Conservation (phyloP, 1,140 invertebrate species). For the Ladona fulva region DNA sequence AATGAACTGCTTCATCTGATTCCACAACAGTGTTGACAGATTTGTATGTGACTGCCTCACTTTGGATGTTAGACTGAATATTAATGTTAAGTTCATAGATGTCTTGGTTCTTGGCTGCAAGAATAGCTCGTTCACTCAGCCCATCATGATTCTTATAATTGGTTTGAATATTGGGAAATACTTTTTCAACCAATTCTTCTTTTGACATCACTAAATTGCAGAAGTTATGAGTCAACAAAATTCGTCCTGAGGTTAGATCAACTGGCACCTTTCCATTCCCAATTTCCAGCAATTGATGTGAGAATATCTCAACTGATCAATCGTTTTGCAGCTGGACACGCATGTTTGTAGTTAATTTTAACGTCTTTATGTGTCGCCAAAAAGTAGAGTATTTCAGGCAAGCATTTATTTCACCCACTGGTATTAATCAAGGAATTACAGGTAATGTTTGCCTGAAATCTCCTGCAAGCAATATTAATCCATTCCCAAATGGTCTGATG, state of each 20-base stretch:
- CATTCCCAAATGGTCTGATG: neutral
- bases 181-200: neutral
- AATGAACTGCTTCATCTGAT: too few species aligned
- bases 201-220: constrained; percentile 1
- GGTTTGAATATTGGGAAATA: neutral
- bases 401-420: constrained; percentile 13
- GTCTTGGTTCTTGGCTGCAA: neutral
- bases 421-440: constrained; percentile 12
- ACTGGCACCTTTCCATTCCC: constrained; percentile 12
- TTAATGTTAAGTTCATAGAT: neutral
- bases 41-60: too few species aligned
- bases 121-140: neutral
- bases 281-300: constrained; percentile 12
- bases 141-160: neutral
- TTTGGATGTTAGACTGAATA: neutral
- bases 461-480: constrained; percentile 15
- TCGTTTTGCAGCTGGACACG: constrained; percentile 10
- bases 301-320: constrained; percentile 11
- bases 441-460: neutral
- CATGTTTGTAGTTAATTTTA: constrained; percentile 11
- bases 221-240: constrained; percentile 10
- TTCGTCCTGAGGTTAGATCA: neutral
- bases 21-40: too few species aligned
- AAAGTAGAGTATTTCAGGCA: constrained; percentile 15
- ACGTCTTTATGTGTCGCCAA: constrained; percentile 14